Percentiles rank a stretch among this genome's conserved stretches.
phyloP scores from a whole-genome alignment of 2,888 invertebrate species.

The Andrena trimmerana region DNA sequence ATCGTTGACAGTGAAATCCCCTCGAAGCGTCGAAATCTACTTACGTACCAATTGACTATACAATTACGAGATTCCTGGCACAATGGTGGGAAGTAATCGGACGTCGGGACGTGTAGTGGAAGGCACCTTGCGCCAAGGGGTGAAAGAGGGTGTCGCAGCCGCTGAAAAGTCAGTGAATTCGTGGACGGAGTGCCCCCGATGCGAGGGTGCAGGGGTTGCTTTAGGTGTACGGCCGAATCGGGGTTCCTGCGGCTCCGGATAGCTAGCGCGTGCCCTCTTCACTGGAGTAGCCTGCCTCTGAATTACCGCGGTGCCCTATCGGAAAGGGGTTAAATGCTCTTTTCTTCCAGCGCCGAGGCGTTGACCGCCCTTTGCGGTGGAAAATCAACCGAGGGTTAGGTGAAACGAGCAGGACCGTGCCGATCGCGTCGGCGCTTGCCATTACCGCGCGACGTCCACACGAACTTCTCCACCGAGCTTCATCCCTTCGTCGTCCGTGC shows the following conservation, averaged over 20 bases:
- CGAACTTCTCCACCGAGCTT: not conserved
- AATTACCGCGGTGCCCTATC: slow-evolving; percentile 70
- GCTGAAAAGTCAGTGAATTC: slow-evolving; percentile 80
- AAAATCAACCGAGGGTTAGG: slow-evolving; percentile 60
- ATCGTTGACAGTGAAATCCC: not conserved
- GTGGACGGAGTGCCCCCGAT: slow-evolving; percentile 75
- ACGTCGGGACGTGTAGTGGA: slow-evolving; percentile 53
- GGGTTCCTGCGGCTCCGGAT: slow-evolving; percentile 75
- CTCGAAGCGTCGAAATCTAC: not conserved
- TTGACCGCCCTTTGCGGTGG: slow-evolving; percentile 67
- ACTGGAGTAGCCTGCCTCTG: slow-evolving; percentile 79
- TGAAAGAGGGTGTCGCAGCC: slow-evolving; percentile 75
- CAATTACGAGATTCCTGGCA: not conserved
- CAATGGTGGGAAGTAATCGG: slow-evolving; percentile 30
- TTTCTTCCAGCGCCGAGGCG: slow-evolving; percentile 74
- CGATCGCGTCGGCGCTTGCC: slow-evolving; percentile 18
- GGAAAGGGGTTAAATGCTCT: slow-evolving; percentile 83
- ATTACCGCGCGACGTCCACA: slow-evolving; percentile 11
- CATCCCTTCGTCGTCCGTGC: not conserved
- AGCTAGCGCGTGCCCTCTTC: slow-evolving; percentile 84
- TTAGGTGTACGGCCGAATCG: slow-evolving; percentile 79
- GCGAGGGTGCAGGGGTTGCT: slow-evolving; percentile 80
- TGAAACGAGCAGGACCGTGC: slow-evolving; percentile 61
- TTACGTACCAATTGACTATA: not conserved
- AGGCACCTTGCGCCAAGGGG: slow-evolving; percentile 78